phyloP scores from a whole-genome alignment of 2,113 vertebrate species.

The Gobius niger region DNA sequence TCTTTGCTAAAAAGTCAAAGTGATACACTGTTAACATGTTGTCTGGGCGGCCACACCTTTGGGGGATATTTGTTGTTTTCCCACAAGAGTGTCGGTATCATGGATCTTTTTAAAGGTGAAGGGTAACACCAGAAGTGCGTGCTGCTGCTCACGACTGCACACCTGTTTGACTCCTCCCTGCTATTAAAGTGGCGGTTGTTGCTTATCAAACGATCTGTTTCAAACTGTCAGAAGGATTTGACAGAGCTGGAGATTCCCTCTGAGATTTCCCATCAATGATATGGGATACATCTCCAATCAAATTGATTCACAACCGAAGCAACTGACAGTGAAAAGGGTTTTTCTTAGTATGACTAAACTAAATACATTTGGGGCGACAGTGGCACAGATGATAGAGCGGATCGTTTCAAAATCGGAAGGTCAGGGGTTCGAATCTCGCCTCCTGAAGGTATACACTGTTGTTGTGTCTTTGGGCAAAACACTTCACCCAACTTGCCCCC shows the following conservation, averaged over 20 bases:
- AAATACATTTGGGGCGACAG: no score
- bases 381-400: no score
- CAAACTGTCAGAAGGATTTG: constrained; percentile 52
- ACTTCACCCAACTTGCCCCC: no score
- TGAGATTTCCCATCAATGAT: background rate
- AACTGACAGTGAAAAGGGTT: background rate
- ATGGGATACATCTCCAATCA: background rate
- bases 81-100: constrained; percentile 55
- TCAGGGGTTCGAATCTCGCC: no score
- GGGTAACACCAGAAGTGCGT: constrained; percentile 40
- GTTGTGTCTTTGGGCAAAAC: no score
- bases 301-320: background rate
- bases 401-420: no score
- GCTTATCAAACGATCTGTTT: constrained; percentile 63
- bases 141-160: constrained; percentile 32
- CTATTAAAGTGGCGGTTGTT: constrained; percentile 49
- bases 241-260: constrained; percentile 9
- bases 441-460: no score
- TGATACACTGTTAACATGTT: constrained; percentile 61
- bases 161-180: constrained; percentile 48
- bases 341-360: no score
- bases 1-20: constrained; percentile 70
- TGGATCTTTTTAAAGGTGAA: constrained; percentile 59
- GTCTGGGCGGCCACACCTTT: constrained; percentile 37
- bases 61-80: constrained; percentile 48